phyloP scores from a whole-genome alignment of 1,140 invertebrate species.

The Bombus consobrinus region DNA sequence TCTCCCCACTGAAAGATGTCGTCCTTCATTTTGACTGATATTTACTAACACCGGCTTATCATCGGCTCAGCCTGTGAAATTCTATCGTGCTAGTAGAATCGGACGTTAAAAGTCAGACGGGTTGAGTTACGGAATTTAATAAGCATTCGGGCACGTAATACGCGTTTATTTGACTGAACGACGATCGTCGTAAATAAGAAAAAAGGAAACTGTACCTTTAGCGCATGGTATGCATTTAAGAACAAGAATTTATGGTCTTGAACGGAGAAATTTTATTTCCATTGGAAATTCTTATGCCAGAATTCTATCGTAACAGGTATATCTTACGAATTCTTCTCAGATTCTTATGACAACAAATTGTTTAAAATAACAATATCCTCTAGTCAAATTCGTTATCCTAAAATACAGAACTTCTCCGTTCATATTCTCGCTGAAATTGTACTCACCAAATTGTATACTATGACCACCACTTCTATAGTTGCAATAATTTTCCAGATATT shows the following conservation, averaged over 20 bases:
- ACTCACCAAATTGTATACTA: no score
- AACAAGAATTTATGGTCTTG: background rate
- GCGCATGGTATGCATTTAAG: background rate
- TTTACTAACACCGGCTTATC: no score
- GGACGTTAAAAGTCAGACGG: conserved; percentile 21
- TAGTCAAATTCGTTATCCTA: no score
- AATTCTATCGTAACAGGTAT: background rate
- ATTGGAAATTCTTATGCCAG: background rate
- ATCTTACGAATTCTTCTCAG: background rate
- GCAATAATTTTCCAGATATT: background rate
- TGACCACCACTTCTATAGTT: no score
- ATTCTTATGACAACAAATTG: background rate
- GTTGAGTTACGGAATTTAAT: conserved; percentile 46
- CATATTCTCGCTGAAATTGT: no score
- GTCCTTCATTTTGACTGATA: background rate
- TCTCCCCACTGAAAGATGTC: no score
- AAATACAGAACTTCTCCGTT: no score
- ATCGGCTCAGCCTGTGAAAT: background rate
- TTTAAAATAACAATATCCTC: background rate
- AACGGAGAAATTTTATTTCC: background rate
- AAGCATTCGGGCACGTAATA: conserved; percentile 33
- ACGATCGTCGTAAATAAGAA: conserved; percentile 28
- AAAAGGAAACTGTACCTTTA: background rate
- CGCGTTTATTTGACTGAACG: conserved; percentile 1
- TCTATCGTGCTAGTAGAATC: conserved; percentile 10